phyloP scores from a whole-genome alignment of 1,140 invertebrate species.

The Panulirus ornatus region DNA sequence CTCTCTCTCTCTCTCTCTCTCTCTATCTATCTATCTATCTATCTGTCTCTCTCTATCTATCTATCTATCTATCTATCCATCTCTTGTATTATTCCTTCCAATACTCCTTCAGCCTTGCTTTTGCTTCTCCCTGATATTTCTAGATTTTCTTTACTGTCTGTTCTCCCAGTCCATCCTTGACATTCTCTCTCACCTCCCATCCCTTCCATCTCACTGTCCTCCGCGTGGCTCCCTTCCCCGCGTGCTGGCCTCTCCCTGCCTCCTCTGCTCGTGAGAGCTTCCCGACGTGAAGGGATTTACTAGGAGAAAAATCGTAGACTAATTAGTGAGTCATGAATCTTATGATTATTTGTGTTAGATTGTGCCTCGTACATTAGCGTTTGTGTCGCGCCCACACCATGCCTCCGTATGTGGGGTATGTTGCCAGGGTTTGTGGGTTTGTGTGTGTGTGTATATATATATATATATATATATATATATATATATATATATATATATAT shows the following conservation, averaged over 20 bases:
- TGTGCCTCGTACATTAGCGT: neutral
- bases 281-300: neutral
- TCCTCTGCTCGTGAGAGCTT: neutral
- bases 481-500: conserved; percentile 7
- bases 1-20: no score
- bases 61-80: no score
- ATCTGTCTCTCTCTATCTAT: no score
- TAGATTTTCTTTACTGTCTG: neutral
- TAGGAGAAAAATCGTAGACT: neutral
- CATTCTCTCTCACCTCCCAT: neutral
- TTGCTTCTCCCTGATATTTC: neutral
- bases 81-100: no score
- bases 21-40: no score
- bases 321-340: neutral
- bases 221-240: neutral
- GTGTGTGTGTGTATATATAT: conserved; percentile 22
- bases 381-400: neutral
- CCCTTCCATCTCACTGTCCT: neutral
- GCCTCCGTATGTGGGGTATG: neutral
- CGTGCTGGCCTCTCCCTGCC: neutral
- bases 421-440: conserved; percentile 13
- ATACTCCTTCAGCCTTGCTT: neutral
- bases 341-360: neutral
- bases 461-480: conserved; percentile 13
- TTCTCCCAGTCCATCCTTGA: neutral